Evolutionary conservation across 2,888 invertebrate species (phyloP), one percentile per base, ranked within the genome.

Genomic region (Macrosiphum euphorbiae): DNA sequence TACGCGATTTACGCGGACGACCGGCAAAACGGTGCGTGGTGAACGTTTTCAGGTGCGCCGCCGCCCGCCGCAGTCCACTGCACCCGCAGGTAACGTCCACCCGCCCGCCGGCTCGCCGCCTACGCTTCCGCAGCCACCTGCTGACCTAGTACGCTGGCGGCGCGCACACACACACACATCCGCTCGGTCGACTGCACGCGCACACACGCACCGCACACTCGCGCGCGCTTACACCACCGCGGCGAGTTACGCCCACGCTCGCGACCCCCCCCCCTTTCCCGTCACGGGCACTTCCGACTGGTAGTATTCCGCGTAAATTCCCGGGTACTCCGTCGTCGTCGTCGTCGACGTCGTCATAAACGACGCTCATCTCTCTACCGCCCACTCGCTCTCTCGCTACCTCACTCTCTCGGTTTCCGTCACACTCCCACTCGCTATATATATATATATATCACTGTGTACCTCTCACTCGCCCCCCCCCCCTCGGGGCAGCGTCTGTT

Each of bases 231-330:
- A 67, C 67, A 67, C n/a, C 67, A 44, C 84, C 52, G 50, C 67
- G 89, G 58, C 7, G 47, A 44, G 47, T 52, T 41, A 78, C 78
- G 78, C 90, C 90, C 90, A 52, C 78, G 78, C 90, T 67, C 61
- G 61, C 28, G 61, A n/a, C 67, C 67, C 67, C 67, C 67, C 67
- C 67, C 67, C 35, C 35, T 26, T 28, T 28, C 2, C 78, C 90
- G 52, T 28, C 41, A 7, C 78, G n/a, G 35, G 67, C 67, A 35
- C 35, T 47, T n/a, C 52, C 91, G 35, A 52, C 91, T 86, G 86
- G 44, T 84, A 84, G 61, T 84, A 85, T 91, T 91, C 47, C 91
- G 91, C 91, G 91, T 91, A 91, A 91, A 91, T 91, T 91, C 91
- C 91, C 91, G 44, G 91, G 91, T 28, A 90, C 58, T 84, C 16